These are phyloP conservation scores for Xenotilapia caudafasciata DNA, from an alignment of 2,113 vertebrate species.

Conservation along the genomic window DNA sequence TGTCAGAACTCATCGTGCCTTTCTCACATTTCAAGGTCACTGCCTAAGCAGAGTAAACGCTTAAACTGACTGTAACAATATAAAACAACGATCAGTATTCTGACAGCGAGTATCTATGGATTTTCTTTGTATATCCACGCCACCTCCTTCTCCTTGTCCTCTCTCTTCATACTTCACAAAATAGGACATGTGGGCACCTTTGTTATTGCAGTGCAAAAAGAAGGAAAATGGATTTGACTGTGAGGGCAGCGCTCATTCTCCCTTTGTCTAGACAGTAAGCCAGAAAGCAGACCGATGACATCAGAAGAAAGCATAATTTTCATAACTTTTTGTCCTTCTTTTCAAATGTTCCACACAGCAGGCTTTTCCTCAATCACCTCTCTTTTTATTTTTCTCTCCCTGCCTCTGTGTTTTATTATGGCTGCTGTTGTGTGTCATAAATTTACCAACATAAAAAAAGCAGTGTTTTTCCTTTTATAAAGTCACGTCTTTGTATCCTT, in stretches of 20 bases:
- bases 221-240: conserved; percentile 33
- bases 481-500: neutral
- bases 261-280: conserved; percentile 38
- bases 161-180: neutral
- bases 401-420: neutral
- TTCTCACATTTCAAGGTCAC: conserved; percentile 29
- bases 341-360: neutral
- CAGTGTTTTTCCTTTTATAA: neutral
- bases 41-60: neutral
- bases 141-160: neutral
- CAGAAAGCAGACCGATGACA: conserved; percentile 28
- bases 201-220: neutral
- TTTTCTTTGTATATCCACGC: neutral
- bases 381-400: neutral
- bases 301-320: conserved; percentile 13
- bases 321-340: neutral
- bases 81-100: neutral
- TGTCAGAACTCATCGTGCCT: neutral
- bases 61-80: neutral
- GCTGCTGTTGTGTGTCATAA: neutral
- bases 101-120: neutral
- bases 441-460: neutral
- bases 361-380: neutral
- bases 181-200: neutral
- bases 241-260: neutral